Conservation (phyloP, 2,113 vertebrate species). For the Podiceps cristatus region DNA sequence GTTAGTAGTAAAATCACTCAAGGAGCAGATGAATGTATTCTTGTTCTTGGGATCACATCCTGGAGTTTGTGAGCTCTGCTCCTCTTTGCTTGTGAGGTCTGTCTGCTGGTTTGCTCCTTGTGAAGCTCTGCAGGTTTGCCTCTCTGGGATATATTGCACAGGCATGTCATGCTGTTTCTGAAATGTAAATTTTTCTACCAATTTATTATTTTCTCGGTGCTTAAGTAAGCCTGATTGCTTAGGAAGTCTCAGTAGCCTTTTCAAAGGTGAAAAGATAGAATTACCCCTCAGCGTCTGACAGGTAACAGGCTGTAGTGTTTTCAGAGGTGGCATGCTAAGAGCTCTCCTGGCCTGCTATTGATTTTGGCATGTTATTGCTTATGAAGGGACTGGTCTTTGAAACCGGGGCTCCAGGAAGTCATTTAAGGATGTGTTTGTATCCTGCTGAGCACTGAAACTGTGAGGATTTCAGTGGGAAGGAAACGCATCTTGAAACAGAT, state of each 20-base stretch:
- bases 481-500: background rate
- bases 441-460: slow-evolving; percentile 11
- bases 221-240: background rate
- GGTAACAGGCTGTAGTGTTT: background rate
- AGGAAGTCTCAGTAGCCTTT: background rate
- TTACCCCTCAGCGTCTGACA: background rate
- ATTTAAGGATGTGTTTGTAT: slow-evolving; percentile 37
- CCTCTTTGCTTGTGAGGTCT: background rate
- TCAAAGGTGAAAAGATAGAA: background rate
- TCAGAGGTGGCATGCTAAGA: background rate
- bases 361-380: background rate
- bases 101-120: background rate
- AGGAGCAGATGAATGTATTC: background rate
- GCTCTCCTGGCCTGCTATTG: background rate
- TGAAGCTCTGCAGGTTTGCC: background rate
- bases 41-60: background rate
- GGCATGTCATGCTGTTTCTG: background rate
- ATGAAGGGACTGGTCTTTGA: slow-evolving; percentile 29
- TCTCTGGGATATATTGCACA: background rate
- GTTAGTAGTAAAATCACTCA: background rate
- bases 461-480: slow-evolving; percentile 15
- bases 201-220: background rate
- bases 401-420: slow-evolving; percentile 13
- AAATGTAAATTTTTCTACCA: background rate
- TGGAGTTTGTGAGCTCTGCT: background rate